phyloP scores from a whole-genome alignment of 1,140 invertebrate species.

The Nasonia giraulti region DNA sequence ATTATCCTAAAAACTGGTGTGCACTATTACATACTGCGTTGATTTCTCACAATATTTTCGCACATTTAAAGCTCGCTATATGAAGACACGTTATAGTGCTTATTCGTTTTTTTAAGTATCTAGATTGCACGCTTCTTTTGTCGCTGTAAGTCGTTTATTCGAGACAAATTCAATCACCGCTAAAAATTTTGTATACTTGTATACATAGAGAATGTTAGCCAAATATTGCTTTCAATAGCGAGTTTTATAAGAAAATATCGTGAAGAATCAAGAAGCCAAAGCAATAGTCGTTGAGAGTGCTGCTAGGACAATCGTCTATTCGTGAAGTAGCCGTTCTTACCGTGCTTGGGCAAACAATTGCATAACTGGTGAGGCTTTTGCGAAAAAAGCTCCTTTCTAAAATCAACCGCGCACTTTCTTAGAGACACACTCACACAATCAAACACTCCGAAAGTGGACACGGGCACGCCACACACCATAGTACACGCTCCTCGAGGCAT shows the following conservation, averaged over 20 bases:
- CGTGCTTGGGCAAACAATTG: background rate
- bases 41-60: conserved; percentile 15
- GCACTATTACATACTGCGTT: conserved; percentile 4
- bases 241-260: conserved; percentile 5
- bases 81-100: background rate
- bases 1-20: conserved; percentile 17
- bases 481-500: background rate
- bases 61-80: background rate
- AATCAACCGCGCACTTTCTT: background rate
- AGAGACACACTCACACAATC: conserved; percentile 7
- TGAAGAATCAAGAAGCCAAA: background rate
- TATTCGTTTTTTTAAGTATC: too few relatives aligned
- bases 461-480: background rate
- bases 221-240: background rate
- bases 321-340: background rate
- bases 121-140: background rate
- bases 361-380: too few relatives aligned
- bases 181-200: background rate
- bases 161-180: background rate
- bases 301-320: background rate
- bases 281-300: background rate
- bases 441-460: background rate
- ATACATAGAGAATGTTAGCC: background rate
- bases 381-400: background rate
- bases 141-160: background rate